Percentiles rank a stretch among this genome's conserved stretches.
phyloP scores from a whole-genome alignment of 1,140 invertebrate species.

The Luehdorfia chinensis region DNA sequence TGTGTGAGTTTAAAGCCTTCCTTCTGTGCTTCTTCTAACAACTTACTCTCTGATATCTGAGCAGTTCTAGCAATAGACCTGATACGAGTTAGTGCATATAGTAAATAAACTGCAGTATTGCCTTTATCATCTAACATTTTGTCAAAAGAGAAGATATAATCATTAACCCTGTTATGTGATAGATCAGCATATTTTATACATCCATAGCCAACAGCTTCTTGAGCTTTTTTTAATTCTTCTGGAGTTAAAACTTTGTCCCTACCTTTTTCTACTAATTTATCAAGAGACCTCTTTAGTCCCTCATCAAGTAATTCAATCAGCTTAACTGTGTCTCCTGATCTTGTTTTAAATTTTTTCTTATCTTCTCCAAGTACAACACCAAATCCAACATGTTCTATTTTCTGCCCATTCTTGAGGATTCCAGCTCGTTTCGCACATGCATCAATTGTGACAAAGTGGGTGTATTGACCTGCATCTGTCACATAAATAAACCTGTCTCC shows the following conservation, averaged over 20 bases:
- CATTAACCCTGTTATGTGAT: slow-evolving; percentile 93
- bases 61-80: slow-evolving; percentile 91
- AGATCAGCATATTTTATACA: slow-evolving; percentile 99
- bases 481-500: slow-evolving; percentile 97
- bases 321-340: slow-evolving; percentile 97
- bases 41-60: slow-evolving; percentile 75
- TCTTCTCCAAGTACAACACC: slow-evolving; percentile 99
- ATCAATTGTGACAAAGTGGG: slow-evolving; percentile 89
- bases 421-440: slow-evolving; percentile 85
- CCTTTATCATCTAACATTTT: slow-evolving; percentile 99
- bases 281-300: slow-evolving; percentile 89
- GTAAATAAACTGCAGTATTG: slow-evolving; percentile 98
- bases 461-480: slow-evolving; percentile 95
- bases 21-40: slow-evolving; percentile 77
- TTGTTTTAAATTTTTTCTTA: slow-evolving; percentile 99
- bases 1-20: slow-evolving; percentile 87
- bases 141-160: slow-evolving; percentile 99
- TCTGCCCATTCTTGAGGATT: slow-evolving; percentile 80
- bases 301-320: slow-evolving; percentile 96
- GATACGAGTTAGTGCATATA: slow-evolving; percentile 98
- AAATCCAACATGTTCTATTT: slow-evolving; percentile 95
- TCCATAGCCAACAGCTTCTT: slow-evolving; percentile 96
- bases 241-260: slow-evolving; percentile 90
- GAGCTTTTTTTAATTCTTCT: slow-evolving; percentile 90
- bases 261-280: slow-evolving; percentile 94